Conservation (phyloP, 2,797 vertebrate species). For the Philypnodon macrostomus region DNA sequence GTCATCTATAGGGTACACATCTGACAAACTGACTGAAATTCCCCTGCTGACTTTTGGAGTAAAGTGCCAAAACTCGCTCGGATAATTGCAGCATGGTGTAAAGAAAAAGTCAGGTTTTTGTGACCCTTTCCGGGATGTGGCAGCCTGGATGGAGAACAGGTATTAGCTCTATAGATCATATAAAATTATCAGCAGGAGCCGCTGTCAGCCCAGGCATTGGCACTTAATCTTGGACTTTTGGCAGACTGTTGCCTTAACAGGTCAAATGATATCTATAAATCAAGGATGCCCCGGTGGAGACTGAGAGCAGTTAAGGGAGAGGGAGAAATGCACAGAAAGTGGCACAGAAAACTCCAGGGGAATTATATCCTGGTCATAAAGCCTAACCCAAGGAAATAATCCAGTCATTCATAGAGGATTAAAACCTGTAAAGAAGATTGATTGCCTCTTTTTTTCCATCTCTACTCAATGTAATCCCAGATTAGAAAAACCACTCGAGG, state of each 20-base stretch:
- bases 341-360: constrained; percentile 60
- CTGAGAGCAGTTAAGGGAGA: constrained; percentile 41
- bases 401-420: constrained; percentile 82
- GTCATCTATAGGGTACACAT: constrained; percentile 45
- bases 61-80: constrained; percentile 42
- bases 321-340: constrained; percentile 37
- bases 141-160: constrained; percentile 68
- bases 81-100: constrained; percentile 57
- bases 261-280: constrained; percentile 86
- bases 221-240: constrained; percentile 85
- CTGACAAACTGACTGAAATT: constrained; percentile 27
- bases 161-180: constrained; percentile 83
- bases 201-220: constrained; percentile 76
- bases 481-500: constrained; percentile 72
- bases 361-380: constrained; percentile 77
- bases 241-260: constrained; percentile 84
- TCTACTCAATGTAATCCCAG: constrained; percentile 74
- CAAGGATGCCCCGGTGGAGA: constrained; percentile 70
- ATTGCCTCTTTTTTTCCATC: constrained; percentile 74
- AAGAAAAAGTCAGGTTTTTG: constrained; percentile 56
- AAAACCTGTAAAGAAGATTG: constrained; percentile 79
- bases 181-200: constrained; percentile 82
- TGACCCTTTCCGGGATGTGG: constrained; percentile 46
- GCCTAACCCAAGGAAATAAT: constrained; percentile 79
- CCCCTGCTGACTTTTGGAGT: constrained; percentile 29